Base-by-base conservation (phyloP, 1,140 invertebrate genomes). In the Drosophila ohnishii region DNA sequence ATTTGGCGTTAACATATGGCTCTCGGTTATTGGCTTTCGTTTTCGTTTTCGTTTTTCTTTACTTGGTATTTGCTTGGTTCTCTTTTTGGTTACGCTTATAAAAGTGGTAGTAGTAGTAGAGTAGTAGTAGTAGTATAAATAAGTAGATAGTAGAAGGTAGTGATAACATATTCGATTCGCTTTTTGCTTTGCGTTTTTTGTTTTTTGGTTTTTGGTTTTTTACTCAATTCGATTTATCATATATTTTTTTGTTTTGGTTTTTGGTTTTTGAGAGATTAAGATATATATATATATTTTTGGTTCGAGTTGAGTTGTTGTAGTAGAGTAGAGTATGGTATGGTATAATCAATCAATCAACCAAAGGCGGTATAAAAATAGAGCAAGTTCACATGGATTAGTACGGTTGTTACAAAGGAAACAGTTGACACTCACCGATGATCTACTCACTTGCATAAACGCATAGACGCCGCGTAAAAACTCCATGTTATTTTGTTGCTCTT, bases 371-470 rank as follows among this genome's bases (percentile, higher is more conserved):
- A 86, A 90, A 87, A 82, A 79, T 79, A 91, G 90, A 90, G 78
- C 88, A 91, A 90, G 83, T 85, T 87, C 78, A 90, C 83, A 90
- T 91, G 89, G 90, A 91, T 91, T 91, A 91, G 90, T 91, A 91
- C 75, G 79, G 45, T 90, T 90, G 87, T 90, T 88, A 87, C 64
- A 83, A 74, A 86, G 78, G 89, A 85, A 90, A 90, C 69, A 82
- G 69, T 88, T 77, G 88, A 92, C 90, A 92, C 91, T 92, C 87
- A 92, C 91, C 91, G 91, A 92, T 92, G 91, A 92, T 92, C 91
- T 92, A 92, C 91, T 92, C 90, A 92, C 91, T 92, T 92, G 91
- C 91, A 92, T 92, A 91, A 92, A 92, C 90, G 91, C 91, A 92
- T 92, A 92, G 77, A 92, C 91, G 64, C 91, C 91, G 64, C 91